These are phyloP conservation scores for Planococcus citri DNA, from an alignment of 1,140 invertebrate species.

Conservation along the genomic window DNA sequence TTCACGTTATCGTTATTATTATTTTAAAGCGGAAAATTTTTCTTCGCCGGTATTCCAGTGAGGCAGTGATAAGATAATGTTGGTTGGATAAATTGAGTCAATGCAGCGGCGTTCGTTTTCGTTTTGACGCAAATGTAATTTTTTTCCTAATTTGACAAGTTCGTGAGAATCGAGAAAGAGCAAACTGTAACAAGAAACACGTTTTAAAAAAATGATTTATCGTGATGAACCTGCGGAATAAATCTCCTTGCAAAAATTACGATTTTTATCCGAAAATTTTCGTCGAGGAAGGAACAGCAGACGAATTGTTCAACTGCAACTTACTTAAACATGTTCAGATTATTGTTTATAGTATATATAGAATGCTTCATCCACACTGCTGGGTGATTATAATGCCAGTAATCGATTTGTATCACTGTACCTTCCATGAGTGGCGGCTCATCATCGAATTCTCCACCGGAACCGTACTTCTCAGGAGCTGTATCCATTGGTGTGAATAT, in stretches of 20 bases:
- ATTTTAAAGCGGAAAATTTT: neutral
- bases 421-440: constrained; percentile 9
- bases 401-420: neutral
- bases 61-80: neutral
- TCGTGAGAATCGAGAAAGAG: no score
- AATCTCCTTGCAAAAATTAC: no score
- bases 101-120: neutral
- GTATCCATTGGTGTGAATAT: neutral
- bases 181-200: no score
- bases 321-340: no score
- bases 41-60: neutral
- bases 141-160: neutral
- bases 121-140: neutral
- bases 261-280: no score
- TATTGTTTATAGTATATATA: no score
- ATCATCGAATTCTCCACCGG: neutral
- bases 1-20: neutral
- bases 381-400: neutral
- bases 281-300: no score
- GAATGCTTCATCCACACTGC: no score
- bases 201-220: no score
- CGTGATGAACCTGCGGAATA: no score
- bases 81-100: neutral
- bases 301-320: no score
- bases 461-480: neutral